Conservation (phyloP, 2,888 invertebrate genomes). For the Helicoverpa assulta region DNA sequence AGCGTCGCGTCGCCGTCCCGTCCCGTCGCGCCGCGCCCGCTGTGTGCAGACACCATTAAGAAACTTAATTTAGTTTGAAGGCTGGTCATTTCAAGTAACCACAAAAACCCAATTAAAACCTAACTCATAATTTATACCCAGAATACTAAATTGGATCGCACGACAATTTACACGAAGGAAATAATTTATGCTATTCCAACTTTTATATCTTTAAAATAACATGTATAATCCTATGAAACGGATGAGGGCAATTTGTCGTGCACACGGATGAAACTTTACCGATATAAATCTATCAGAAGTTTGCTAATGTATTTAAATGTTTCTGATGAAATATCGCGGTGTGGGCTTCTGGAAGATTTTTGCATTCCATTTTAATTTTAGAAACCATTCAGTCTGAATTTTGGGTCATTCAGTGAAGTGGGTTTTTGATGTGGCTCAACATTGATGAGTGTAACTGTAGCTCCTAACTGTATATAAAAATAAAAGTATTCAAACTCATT, state of each 20-base stretch:
- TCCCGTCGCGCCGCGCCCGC: no score
- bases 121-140: background rate
- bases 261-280: conserved; percentile 35
- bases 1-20: no score
- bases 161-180: conserved; percentile 6
- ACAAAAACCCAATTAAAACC: background rate
- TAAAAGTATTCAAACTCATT: background rate
- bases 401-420: conserved; percentile 23
- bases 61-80: background rate
- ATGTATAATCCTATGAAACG: conserved; percentile 14
- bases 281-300: conserved; percentile 38
- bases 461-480: background rate
- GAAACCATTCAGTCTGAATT: conserved; percentile 17
- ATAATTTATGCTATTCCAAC: conserved; percentile 10
- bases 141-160: conserved; percentile 5
- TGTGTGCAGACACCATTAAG: no score
- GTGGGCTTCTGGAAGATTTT: conserved; percentile 24
- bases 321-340: conserved; percentile 26
- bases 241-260: conserved; percentile 8
- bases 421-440: conserved; percentile 4
- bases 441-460: conserved; percentile 12
- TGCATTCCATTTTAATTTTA: conserved; percentile 38
- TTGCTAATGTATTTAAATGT: conserved; percentile 36
- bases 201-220: conserved; percentile 2
- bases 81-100: background rate